Evolutionary conservation across 2,113 vertebrate genomes (phyloP).

Genomic region (Hirundichthys speculiger): DNA sequence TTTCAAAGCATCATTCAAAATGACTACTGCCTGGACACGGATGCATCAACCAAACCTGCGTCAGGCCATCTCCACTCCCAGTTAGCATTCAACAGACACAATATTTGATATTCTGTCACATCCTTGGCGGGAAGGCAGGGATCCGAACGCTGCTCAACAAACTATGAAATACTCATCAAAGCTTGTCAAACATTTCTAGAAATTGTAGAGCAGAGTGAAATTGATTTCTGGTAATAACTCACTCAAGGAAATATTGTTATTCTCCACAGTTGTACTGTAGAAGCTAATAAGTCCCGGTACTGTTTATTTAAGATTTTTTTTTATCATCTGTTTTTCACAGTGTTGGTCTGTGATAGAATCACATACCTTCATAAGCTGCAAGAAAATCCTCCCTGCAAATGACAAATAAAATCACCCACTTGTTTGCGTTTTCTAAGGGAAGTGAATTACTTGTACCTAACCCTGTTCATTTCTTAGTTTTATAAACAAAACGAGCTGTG

Average conservation of each 20-base stretch:
- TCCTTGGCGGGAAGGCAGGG: conserved; percentile 1
- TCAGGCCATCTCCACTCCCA: no score
- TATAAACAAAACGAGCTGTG: conserved; percentile 12
- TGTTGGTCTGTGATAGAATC: not conserved
- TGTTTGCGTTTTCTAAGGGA: conserved; percentile 4
- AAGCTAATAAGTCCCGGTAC: no score
- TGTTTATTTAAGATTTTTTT: no score
- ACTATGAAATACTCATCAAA: conserved; percentile 64
- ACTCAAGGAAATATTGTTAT: no score
- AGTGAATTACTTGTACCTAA: conserved; percentile 3
- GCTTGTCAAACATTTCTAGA: conserved; percentile 21
- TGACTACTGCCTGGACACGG: conserved; percentile 25
- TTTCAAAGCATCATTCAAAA: conserved; percentile 1
- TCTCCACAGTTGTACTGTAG: no score
- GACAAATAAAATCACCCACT: conserved; percentile 1
- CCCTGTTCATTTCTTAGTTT: conserved; percentile 11
- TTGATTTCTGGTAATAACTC: conserved; percentile 30
- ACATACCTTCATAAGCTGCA: not conserved
- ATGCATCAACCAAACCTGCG: conserved; percentile 17
- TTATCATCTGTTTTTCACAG: no score
- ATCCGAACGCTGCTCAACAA: conserved; percentile 51
- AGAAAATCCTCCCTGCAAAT: not conserved
- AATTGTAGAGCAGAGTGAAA: conserved; percentile 12
- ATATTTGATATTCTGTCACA: not conserved
- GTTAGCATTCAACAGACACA: no score